Evolutionary conservation across 1,140 invertebrate species (phyloP).

Genomic region (Drosophila gunungcola): DNA sequence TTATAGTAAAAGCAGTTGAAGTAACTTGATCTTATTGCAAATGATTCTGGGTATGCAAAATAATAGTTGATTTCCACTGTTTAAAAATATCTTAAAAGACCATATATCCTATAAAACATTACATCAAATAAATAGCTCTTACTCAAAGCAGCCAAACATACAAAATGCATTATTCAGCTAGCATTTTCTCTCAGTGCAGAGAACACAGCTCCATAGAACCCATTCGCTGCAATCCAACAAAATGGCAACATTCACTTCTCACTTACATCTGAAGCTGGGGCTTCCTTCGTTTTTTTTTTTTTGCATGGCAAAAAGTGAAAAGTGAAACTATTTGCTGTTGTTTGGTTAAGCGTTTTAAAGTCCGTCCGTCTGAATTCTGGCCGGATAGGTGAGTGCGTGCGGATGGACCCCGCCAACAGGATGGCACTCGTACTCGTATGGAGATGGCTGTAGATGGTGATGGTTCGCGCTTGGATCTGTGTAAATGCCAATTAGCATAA

Average conservation of each 20-base stretch:
- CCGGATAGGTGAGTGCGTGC: constrained; percentile 19
- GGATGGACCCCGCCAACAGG: constrained; percentile 15
- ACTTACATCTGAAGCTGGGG: constrained; percentile 50
- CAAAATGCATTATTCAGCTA: not conserved
- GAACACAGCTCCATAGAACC: constrained; percentile 29
- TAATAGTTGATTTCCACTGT: too few species aligned
- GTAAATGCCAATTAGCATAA: constrained; percentile 81
- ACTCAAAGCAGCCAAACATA: too few species aligned
- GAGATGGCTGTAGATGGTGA: constrained; percentile 6
- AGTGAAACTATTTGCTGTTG: constrained; percentile 79
- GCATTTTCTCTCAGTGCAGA: not conserved
- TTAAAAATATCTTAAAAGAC: too few species aligned
- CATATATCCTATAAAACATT: too few species aligned
- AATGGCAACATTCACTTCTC: constrained; percentile 76
- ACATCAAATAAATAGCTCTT: too few species aligned
- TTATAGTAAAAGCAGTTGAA: too few species aligned
- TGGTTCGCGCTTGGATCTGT: constrained; percentile 40
- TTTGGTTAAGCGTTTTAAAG: constrained; percentile 81
- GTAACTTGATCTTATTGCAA: too few species aligned
- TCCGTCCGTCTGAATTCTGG: constrained; percentile 47
- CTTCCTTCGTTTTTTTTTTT: constrained; percentile 64
- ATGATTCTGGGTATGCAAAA: too few species aligned
- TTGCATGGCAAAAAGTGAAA: constrained; percentile 52
- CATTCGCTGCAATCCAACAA: constrained; percentile 56
- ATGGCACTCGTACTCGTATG: not conserved